A percentile compares a stretch with the other conserved stretches of the same genome.
Conservation (phyloP, 2,797 vertebrate species). For the Podargus strigoides region DNA sequence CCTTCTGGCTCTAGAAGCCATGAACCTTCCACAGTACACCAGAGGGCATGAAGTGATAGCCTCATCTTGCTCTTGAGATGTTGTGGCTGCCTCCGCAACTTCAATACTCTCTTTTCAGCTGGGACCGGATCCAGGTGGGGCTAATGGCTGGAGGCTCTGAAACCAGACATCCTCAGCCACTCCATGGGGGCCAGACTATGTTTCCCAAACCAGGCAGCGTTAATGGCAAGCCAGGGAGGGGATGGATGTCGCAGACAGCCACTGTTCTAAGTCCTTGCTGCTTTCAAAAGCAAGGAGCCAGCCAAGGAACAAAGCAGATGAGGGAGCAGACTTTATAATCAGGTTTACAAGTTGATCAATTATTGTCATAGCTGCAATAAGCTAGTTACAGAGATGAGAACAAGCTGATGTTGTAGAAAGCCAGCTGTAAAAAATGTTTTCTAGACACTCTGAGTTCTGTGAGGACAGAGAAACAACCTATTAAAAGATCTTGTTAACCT, state of each 20-base stretch:
- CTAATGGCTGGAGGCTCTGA: neutral
- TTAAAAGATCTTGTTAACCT: neutral
- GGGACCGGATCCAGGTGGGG: neutral
- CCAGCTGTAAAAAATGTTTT: neutral
- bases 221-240: neutral
- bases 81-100: neutral
- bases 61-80: neutral
- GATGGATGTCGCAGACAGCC: neutral
- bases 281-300: neutral
- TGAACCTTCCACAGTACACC: neutral
- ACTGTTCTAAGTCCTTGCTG: neutral
- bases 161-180: neutral
- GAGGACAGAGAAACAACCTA: neutral
- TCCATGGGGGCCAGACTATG: neutral
- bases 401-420: neutral
- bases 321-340: conserved; percentile 2
- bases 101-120: neutral
- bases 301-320: neutral
- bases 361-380: neutral
- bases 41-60: neutral
- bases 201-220: neutral
- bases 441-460: neutral
- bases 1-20: neutral
- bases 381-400: conserved; percentile 1
- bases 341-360: conserved; percentile 10